phyloP scores from a whole-genome alignment of 2,888 invertebrate species.

The Mimumesa dahlbomi region DNA sequence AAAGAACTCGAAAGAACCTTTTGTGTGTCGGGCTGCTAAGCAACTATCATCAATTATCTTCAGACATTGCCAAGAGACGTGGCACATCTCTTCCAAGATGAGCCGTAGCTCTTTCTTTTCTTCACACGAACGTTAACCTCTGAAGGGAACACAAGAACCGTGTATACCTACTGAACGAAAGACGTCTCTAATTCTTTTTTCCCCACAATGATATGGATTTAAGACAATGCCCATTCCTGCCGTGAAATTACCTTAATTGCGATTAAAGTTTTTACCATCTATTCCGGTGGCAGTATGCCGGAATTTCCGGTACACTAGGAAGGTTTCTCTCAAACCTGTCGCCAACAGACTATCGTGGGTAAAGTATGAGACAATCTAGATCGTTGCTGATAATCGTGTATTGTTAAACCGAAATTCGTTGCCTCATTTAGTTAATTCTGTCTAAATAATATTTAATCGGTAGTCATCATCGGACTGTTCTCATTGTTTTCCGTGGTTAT shows the following conservation, averaged over 20 bases:
- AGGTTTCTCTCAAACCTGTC: slow-evolving; percentile 49
- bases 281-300: slow-evolving; percentile 43
- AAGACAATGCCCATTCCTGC: slow-evolving; percentile 72
- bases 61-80: slow-evolving; percentile 26
- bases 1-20: slow-evolving; percentile 17
- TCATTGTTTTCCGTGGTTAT: too few species aligned
- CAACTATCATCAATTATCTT: slow-evolving; percentile 47
- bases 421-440: too few species aligned
- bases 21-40: slow-evolving; percentile 39
- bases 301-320: slow-evolving; percentile 44
- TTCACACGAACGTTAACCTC: slow-evolving; percentile 48
- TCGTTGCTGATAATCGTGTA: slow-evolving; percentile 16
- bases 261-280: slow-evolving; percentile 64
- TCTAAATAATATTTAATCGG: too few species aligned
- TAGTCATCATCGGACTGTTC: background rate
- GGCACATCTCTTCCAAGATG: slow-evolving; percentile 16
- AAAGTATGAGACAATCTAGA: slow-evolving; percentile 27
- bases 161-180: slow-evolving; percentile 6
- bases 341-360: slow-evolving; percentile 14
- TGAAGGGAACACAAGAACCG: background rate
- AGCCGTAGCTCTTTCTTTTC: slow-evolving; percentile 21
- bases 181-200: slow-evolving; percentile 8
- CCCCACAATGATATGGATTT: slow-evolving; percentile 59
- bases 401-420: slow-evolving; percentile 4
- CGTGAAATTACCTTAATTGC: slow-evolving; percentile 72